A percentile compares a stretch with the other conserved stretches of the same genome.
These are phyloP conservation scores for Nephrotoma guestfalica DNA, from an alignment of 2,888 invertebrate species.

Conservation along the genomic window DNA sequence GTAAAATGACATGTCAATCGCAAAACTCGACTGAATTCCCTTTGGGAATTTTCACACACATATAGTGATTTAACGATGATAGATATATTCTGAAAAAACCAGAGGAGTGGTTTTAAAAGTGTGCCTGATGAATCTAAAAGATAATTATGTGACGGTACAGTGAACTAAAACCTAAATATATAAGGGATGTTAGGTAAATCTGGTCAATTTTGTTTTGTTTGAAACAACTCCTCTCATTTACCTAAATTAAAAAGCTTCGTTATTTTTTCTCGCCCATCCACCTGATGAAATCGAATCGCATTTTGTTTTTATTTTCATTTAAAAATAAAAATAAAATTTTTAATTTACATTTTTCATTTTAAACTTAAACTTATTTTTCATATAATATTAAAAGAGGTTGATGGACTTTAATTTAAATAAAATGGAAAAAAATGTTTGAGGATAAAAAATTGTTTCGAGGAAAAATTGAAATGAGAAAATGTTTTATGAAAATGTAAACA, in stretches of 20 bases:
- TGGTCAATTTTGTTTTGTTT: background rate
- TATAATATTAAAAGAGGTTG: background rate
- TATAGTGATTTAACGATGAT: background rate
- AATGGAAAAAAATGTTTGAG: background rate
- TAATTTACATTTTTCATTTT: background rate
- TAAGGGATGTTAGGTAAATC: background rate
- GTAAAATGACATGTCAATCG: conserved; percentile 36
- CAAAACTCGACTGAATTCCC: conserved; percentile 15
- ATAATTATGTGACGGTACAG: background rate
- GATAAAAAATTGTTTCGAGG: background rate
- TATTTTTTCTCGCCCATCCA: background rate
- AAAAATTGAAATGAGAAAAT: background rate
- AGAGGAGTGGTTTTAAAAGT: background rate
- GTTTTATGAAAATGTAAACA: background rate
- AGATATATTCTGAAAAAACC: background rate
- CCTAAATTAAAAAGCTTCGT: background rate
- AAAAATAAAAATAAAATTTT: background rate
- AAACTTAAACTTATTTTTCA: background rate
- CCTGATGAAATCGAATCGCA: background rate
- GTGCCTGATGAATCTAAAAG: background rate
- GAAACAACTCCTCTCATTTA: background rate
- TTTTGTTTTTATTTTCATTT: background rate
- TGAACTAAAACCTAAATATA: background rate
- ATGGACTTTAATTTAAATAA: background rate
- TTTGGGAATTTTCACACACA: background rate